Conservation (phyloP, 2,113 vertebrate genomes). For the Anser brachyrhynchus region DNA sequence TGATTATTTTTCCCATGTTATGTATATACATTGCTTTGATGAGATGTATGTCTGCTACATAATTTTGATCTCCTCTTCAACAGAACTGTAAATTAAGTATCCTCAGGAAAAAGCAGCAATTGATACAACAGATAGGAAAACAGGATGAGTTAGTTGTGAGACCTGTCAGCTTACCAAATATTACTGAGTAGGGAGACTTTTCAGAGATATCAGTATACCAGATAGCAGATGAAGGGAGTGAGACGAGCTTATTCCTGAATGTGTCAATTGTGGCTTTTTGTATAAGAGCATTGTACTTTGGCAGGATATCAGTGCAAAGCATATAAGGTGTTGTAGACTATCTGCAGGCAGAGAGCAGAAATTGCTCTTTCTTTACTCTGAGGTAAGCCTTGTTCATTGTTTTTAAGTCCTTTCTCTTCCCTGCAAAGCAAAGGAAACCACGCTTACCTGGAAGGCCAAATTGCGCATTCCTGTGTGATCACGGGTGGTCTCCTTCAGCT, state of each 20-base stretch:
- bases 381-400: not conserved
- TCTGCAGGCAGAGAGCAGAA: not conserved
- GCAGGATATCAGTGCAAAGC: not conserved
- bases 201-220: not conserved
- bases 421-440: not conserved
- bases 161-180: not conserved
- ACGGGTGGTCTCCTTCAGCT: not conserved
- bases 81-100: not conserved
- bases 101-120: not conserved
- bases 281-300: not conserved
- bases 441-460: slow-evolving; percentile 71
- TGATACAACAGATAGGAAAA: not conserved
- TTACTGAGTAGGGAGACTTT: not conserved
- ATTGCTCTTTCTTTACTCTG: not conserved
- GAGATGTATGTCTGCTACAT: not conserved
- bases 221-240: not conserved
- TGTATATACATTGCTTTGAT: not conserved
- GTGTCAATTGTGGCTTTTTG: not conserved
- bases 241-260: not conserved
- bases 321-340: not conserved
- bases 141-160: not conserved
- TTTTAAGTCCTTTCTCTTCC: not conserved
- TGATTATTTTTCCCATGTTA: not conserved
- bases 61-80: not conserved
- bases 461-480: slow-evolving; percentile 38